Evolutionary conservation across 2,113 vertebrate genomes (phyloP).

Genomic region (Cottus gobio): DNA sequence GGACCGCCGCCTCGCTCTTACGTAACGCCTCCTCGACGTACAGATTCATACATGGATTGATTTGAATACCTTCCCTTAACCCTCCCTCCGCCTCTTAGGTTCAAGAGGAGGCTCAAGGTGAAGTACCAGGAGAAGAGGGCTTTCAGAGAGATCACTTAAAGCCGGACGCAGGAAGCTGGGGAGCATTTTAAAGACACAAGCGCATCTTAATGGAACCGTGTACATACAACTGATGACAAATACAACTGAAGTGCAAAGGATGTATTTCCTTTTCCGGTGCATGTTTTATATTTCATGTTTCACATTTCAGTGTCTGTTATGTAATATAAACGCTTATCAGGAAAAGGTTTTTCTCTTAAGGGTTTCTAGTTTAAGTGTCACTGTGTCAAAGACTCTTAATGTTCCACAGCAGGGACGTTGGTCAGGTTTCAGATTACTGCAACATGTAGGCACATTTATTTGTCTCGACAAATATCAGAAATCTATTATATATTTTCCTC

Average conservation of each 20-base stretch:
- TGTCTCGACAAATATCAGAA: not conserved
- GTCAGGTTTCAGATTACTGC: not conserved
- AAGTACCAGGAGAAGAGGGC: slow-evolving; percentile 92
- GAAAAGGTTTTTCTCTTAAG: not conserved
- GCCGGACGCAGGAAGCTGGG: not conserved
- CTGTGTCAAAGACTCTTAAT: slow-evolving; percentile 44
- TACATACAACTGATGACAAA: slow-evolving; percentile 37
- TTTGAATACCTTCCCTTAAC: not conserved
- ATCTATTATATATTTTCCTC: not conserved
- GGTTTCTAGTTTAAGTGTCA: slow-evolving; percentile 20
- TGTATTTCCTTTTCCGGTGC: not conserved
- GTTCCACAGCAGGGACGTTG: not conserved
- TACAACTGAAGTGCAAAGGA: not conserved
- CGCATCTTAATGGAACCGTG: slow-evolving; percentile 46
- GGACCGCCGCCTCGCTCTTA: slow-evolving; percentile 54
- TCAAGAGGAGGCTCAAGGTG: slow-evolving; percentile 89
- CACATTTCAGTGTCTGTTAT: slow-evolving; percentile 3
- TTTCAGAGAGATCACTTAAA: slow-evolving; percentile 86
- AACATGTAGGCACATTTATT: not conserved
- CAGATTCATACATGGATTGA: not conserved
- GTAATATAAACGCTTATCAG: slow-evolving; percentile 1
- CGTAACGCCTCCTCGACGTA: slow-evolving; percentile 28
- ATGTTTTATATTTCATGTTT: not conserved
- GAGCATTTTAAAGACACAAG: slow-evolving; percentile 40
- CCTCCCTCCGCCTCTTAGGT: slow-evolving; percentile 75